Evolutionary conservation across 2,888 invertebrate species (phyloP), one percentile per base, ranked within the genome.

Genomic region (Agrochola circellaris): DNA sequence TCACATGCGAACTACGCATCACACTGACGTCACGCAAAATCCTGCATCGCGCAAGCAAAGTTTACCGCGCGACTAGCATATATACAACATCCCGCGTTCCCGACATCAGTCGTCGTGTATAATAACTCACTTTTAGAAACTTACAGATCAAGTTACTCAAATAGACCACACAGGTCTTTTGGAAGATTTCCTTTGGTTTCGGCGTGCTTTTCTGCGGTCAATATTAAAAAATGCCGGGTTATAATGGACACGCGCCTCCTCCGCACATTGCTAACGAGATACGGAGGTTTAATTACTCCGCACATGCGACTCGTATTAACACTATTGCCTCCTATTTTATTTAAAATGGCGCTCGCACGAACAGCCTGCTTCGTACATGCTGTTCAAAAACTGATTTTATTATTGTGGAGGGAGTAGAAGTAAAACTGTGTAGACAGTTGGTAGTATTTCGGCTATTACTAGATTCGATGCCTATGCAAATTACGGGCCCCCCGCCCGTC

Each of bases 221-320:
- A 26, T n/a, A 9, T 17, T 2, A 17, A 34, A 34, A 51, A 34
- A 26, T 20, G 2, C 54, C 54, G 30, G 45, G 6, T 38, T 11
- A 67, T 71, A 87, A 68, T 83, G 85, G 77, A 77, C 15, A 30
- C 60, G 6, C 48, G 3, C 42, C n/a, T 13, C 13, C 62, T 34
- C 17, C 9, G 45, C 54, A n/a, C 71, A n/a, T 82, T 38, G 67
- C 81, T 87, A 87, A 87, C 75, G 73, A 88, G 83, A 78, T 73
- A 73, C 65, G 77, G 68, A 65, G 85, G 76, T 77, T 87, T 87
- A 88, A 87, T 87, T 87, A 85, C 87, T 70, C 75, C 83, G 75
- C 87, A 88, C 76, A 87, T 88, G 89, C 58, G 88, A 87, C 84
- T 83, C 73, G 61, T 67, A 81, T 87, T 83, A 87, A 80, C 77